Evolutionary conservation across 2,113 vertebrate genomes (phyloP), one percentile per base, ranked within the genome.

Genomic region (Girardinichthys multiradiatus): DNA sequence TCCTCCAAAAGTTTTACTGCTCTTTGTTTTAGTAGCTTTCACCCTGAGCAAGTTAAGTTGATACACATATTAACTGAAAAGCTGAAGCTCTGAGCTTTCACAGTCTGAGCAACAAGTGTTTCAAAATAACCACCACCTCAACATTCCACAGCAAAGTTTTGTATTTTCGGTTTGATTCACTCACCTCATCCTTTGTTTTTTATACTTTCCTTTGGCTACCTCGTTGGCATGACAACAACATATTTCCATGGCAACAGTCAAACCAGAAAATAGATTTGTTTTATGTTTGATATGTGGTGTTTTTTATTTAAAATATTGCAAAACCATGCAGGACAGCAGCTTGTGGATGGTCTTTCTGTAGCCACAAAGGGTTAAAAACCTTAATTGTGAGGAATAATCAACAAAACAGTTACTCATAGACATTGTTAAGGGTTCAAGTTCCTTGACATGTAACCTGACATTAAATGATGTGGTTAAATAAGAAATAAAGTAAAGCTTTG

Each of bases 221-320:
- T 78, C 83, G 90, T 90, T 81, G 77, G 83, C 89, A 87, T 84
- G 89, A 91, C 89, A 89, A 91, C 89, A 89, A 80, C 87, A 51
- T 27, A 75, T 92, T 68, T 76, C 93, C 80, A 92, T 93, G 86
- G 86, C 86, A 91, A 94, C 92, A 74, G 81, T 33, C 31, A 67
- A 76, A 81, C 82, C 73, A 82, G 72, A 70, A 79, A 85, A 74
- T 58, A 58, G 42, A 72, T 45, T 45, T 19, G 17, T 45, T 45
- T 76, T 80, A 72, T 54, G 71, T 77, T 72, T 68, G 79, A 76
- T 77, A 72, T 79, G 72, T 64, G 9, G n/a, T 27, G 6, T 27
- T 24, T 24, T 26, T 27, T 17, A 26, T 27, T 6, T 14, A 64
- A 37, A 14, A 14, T 64, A 24, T 28, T 39, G 14, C 63, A 17